Evolutionary conservation across 2,797 vertebrate genomes (phyloP), one percentile per base, ranked within the genome.

Genomic region (Etheostoma nigrum): DNA sequence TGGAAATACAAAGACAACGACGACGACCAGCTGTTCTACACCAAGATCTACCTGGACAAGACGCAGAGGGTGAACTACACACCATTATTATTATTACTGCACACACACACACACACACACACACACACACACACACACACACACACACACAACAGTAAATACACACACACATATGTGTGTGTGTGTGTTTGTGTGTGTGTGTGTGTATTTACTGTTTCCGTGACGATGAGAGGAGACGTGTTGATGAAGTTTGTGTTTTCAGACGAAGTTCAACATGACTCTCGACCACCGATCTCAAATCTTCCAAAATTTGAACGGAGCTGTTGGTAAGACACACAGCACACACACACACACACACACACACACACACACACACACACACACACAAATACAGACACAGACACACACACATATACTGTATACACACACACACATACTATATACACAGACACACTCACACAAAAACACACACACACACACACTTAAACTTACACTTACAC

Each of bases 221-320:
- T 25, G 25, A 25, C 25, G 25, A 25, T 25, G 25, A 25, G 25
- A 25, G 25, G 25, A 30, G 5, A 30, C 27, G 4, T 30, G 8
- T 15, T 33, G 19, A 19, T 2, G n/a, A 42, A 23, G 14, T 6
- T 58, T 54, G 8, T 40, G 21, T 1, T 45, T 7, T 25, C 85
- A 98, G 97, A 95, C 93, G 21, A 97, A 96, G 82, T 95, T 94
- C 76, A 94, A 94, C 78, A 96, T 98, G 55, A 94, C 92, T 1
- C 91, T 98, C 82, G 97, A 98, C 65, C 96, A 97, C 82, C 96
- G 95, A 18, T 97, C 96, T 1, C 85, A 89, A 42, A 97, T 98
- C 77, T 97, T 98, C 91, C 97, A 97, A 89, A 98, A 97, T 68
- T 95, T 97, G 67, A 97, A 98, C 2, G 97, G 97, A 57, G 96